phyloP scores from a whole-genome alignment of 2,888 invertebrate species.

The Nebria brevicollis region DNA sequence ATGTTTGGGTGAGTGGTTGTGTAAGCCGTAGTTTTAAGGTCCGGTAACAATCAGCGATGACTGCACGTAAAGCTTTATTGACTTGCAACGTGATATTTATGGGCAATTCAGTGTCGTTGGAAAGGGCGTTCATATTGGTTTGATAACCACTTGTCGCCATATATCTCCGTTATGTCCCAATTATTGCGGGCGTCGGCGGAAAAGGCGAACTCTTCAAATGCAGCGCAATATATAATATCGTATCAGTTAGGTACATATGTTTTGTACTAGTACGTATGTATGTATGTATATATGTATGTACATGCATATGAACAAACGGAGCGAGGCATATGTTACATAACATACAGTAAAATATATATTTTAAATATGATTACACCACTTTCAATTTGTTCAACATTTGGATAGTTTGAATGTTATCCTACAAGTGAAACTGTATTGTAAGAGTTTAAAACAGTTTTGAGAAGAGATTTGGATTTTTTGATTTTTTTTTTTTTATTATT shows the following conservation, averaged over 20 bases:
- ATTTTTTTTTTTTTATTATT: not conserved
- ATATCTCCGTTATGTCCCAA: constrained; percentile 65
- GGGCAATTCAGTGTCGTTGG: constrained; percentile 63
- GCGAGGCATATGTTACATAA: too few species aligned
- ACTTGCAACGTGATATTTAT: constrained; percentile 59
- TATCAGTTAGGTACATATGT: constrained; percentile 26
- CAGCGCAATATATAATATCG: constrained; percentile 20
- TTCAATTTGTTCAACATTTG: too few species aligned
- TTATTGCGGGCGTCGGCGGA: constrained; percentile 63
- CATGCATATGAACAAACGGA: too few species aligned
- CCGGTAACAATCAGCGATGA: constrained; percentile 37
- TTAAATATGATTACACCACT: too few species aligned
- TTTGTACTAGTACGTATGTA: not conserved
- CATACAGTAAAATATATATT: too few species aligned
- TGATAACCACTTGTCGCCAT: constrained; percentile 63
- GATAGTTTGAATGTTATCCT: too few species aligned
- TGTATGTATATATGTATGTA: not conserved
- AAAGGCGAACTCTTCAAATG: constrained; percentile 52
- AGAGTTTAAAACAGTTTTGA: not conserved
- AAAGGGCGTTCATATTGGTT: constrained; percentile 64
- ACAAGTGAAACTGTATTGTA: too few species aligned
- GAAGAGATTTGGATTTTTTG: not conserved
- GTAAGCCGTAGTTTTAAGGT: constrained; percentile 17
- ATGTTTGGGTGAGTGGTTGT: not conserved
- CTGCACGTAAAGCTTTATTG: constrained; percentile 45